These are phyloP conservation scores for Dynastes maya DNA, from an alignment of 2,888 invertebrate species.

Conservation along the genomic window DNA sequence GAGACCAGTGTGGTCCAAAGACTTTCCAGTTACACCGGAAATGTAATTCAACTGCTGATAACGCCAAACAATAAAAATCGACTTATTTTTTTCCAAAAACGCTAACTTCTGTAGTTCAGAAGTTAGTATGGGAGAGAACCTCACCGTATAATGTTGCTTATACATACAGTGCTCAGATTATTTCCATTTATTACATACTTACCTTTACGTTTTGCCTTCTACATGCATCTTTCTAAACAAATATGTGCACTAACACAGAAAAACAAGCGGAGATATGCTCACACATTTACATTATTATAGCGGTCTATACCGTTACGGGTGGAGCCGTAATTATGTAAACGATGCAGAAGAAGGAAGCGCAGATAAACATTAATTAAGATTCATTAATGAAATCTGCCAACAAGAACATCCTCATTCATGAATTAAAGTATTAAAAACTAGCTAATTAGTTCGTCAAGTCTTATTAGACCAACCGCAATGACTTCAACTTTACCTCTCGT, in stretches of 20 bases:
- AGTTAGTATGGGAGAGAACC: too few relatives aligned
- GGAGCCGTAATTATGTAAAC: too few relatives aligned
- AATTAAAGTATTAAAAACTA: constrained; percentile 10
- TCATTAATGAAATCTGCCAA: constrained; percentile 3
- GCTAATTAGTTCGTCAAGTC: constrained; percentile 5
- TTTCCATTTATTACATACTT: not conserved
- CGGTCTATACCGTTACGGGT: not conserved
- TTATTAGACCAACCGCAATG: not conserved
- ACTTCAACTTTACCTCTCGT: not conserved
- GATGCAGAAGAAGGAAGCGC: not conserved
- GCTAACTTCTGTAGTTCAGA: too few relatives aligned
- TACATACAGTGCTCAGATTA: too few relatives aligned
- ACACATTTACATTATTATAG: not conserved
- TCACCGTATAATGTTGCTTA: too few relatives aligned
- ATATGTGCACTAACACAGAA: not conserved
- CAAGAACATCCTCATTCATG: not conserved
- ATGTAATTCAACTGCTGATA: too few relatives aligned
- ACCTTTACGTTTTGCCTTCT: not conserved
- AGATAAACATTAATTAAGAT: constrained; percentile 19
- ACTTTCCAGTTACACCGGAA: too few relatives aligned
- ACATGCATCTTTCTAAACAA: not conserved
- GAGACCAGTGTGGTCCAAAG: too few relatives aligned
- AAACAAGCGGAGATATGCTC: not conserved
- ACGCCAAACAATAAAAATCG: too few relatives aligned
- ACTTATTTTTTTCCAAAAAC: too few relatives aligned